These are phyloP conservation scores for Sarcophaga bullata DNA, from an alignment of 1,140 invertebrate species.

Conservation along the genomic window DNA sequence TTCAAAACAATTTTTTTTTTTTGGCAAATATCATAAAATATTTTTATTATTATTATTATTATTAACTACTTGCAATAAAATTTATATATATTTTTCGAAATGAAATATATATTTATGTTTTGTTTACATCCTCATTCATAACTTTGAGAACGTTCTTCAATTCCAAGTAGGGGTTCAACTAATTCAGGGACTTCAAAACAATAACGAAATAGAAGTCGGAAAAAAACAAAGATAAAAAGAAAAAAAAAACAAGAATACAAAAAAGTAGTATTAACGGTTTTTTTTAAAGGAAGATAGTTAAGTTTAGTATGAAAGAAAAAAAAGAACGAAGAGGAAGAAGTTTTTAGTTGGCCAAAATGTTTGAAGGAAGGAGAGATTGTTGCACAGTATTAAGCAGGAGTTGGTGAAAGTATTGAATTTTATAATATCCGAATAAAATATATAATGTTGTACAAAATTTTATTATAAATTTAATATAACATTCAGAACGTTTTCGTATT, in stretches of 20 bases:
- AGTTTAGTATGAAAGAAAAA: background rate
- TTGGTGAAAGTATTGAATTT: too few species aligned
- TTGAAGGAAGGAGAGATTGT: too few species aligned
- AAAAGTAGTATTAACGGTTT: background rate
- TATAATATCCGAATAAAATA: too few species aligned
- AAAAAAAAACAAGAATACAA: conserved; percentile 25
- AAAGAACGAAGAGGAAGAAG: background rate
- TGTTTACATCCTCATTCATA: conserved; percentile 36
- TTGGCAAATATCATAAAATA: background rate
- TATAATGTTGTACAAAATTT: too few species aligned
- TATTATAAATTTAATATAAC: too few species aligned
- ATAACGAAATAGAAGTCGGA: background rate
- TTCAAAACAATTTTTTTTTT: background rate
- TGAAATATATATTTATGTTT: too few species aligned
- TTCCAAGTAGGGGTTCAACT: conserved; percentile 42
- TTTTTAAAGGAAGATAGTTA: background rate
- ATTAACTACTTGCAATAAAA: conserved; percentile 28
- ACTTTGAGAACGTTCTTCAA: conserved; percentile 43
- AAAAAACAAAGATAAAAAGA: conserved; percentile 11
- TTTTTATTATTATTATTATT: background rate
- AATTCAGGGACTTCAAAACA: conserved; percentile 42
- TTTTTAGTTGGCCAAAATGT: too few species aligned
- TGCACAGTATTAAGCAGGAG: too few species aligned
- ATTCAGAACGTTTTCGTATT: too few species aligned
- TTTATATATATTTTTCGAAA: background rate